Evolutionary conservation across 1,140 invertebrate genomes (phyloP), one percentile per base, ranked within the genome.

Genomic region (Psix sp.): DNA sequence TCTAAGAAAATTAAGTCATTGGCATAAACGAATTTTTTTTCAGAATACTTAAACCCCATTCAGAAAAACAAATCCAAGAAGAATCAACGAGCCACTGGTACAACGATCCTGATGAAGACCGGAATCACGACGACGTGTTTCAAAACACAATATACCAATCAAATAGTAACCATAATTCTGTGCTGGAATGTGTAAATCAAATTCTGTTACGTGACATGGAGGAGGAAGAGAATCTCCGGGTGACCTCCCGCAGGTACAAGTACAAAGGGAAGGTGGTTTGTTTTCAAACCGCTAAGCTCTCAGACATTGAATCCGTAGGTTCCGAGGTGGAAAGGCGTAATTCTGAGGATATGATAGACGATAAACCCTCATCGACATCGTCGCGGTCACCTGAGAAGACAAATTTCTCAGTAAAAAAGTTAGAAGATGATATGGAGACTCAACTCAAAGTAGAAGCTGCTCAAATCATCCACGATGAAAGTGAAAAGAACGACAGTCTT

Each of bases 151-250:
- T 81, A 0, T 87, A 87, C 40, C 82, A 82, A 4, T 81, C 84
- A 3, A 85, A 84, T 14, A 81, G 84, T 59, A 91, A 92, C 79
- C 92, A 93, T 73, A 93, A 93, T 84, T 92, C 92, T 1, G 92
- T 94, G 1, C 80, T 93, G 13, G 92, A 93, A 78, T 93, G 92
- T 75, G 92, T 94, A 18, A 93, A 93, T 86, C 92, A 93, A 82
- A 93, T 94, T 63, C 84, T 94, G 4, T 80, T 93, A 10, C 80
- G 85, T n/a, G 88, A 89, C 57, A 87, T 86, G 82, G 88, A 89
- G 18, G 87, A 88, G 9, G 83, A 84, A 24, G 85, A 86, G 11
- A 83, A 76, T 17, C 54, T 81, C 2, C 57, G 84, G 0, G 81
- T 84, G 2, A 80, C 82, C 0, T 80, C 86, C 1, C 80, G 84